Evolutionary conservation across 2,888 invertebrate species (phyloP).

Genomic region (Sclerodermus sp.): DNA sequence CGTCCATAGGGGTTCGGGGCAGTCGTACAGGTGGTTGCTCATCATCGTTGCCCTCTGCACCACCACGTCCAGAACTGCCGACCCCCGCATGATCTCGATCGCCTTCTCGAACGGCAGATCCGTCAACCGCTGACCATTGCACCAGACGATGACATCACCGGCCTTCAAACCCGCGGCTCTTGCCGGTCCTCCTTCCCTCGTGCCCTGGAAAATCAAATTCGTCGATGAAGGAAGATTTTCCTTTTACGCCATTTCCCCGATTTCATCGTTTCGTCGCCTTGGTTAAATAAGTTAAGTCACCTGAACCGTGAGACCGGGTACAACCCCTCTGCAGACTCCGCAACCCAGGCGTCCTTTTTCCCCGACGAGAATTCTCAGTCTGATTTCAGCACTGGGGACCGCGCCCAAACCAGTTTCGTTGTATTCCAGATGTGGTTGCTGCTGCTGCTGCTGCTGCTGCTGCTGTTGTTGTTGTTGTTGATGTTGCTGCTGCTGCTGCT

Average conservation of each 20-base stretch:
- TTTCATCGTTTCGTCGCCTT: no score
- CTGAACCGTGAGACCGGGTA: conserved; percentile 54
- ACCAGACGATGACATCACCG: conserved; percentile 88
- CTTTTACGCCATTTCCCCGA: no score
- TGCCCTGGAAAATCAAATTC: conserved; percentile 66
- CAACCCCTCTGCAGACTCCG: conserved; percentile 62
- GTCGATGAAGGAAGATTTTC: not conserved
- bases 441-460: conserved; percentile 57
- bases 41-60: conserved; percentile 60
- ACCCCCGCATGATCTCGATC: conserved; percentile 51
- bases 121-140: conserved; percentile 69
- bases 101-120: conserved; percentile 53
- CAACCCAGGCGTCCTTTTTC: conserved; percentile 83
- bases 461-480: conserved; percentile 61
- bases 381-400: conserved; percentile 67
- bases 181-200: conserved; percentile 86
- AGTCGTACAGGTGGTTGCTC: conserved; percentile 46
- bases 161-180: conserved; percentile 84
- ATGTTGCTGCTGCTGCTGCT: no score
- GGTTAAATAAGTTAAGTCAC: no score
- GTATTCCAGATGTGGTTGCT: conserved; percentile 44
- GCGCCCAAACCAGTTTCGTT: conserved; percentile 62
- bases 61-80: conserved; percentile 57
- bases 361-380: conserved; percentile 77
- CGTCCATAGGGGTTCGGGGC: conserved; percentile 48